Percentiles rank a stretch among this genome's conserved stretches.
These are phyloP conservation scores for Phenganax stokvisi DNA, from an alignment of 92 coral and sea anemone genomes.

Conservation along the genomic window DNA sequence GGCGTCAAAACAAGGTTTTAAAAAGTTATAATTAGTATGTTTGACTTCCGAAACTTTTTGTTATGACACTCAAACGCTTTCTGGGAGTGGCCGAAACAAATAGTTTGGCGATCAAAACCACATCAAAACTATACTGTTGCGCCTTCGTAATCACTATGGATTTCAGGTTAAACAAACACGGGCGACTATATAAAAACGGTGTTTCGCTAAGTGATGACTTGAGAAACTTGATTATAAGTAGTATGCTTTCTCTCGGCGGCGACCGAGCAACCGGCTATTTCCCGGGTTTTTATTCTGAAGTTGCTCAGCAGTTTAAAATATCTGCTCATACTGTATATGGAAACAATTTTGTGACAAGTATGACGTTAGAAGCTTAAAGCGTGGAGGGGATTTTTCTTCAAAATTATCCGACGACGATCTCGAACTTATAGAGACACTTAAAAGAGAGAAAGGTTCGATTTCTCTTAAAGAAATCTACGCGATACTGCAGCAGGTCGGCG, in stretches of 20 bases:
- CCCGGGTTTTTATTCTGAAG: slow-evolving; percentile 17
- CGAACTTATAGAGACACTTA: slow-evolving; percentile 45
- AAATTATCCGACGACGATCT: slow-evolving; percentile 38
- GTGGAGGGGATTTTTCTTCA: slow-evolving; percentile 30
- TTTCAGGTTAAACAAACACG: slow-evolving; percentile 4
- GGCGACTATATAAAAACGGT: slow-evolving; percentile 21
- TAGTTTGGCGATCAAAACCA: too few species aligned
- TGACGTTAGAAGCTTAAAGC: neutral
- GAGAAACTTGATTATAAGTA: slow-evolving; percentile 4
- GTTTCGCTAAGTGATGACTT: slow-evolving; percentile 16
- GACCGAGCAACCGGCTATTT: slow-evolving; percentile 40
- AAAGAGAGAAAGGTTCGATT: slow-evolving; percentile 30
- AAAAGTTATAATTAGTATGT: too few species aligned
- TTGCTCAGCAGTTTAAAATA: slow-evolving; percentile 26
- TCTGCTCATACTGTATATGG: slow-evolving; percentile 30
- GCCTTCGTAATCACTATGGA: too few species aligned
- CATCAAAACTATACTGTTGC: too few species aligned
- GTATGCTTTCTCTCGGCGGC: slow-evolving; percentile 28
- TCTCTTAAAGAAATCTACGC: slow-evolving; percentile 22
- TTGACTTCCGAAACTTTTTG: too few species aligned
- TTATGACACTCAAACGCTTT: too few species aligned
- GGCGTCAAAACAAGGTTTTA: too few species aligned
- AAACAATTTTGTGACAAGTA: slow-evolving; percentile 25
- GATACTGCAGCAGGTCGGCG: neutral
- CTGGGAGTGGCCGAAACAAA: too few species aligned